Evolutionary conservation across 2,888 invertebrate genomes (phyloP).

Genomic region (Carpatolechia fugitivella): DNA sequence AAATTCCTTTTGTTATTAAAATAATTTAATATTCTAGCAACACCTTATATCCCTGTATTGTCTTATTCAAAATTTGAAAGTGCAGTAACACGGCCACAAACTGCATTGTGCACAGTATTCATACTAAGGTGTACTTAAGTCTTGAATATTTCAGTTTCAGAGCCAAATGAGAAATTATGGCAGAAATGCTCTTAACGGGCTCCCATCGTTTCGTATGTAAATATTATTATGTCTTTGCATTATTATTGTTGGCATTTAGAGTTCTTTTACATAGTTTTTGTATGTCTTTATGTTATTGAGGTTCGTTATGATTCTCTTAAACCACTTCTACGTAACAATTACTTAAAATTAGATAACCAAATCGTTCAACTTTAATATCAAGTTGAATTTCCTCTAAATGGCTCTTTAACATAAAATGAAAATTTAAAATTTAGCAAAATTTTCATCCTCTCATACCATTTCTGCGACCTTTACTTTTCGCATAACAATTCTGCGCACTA

Average conservation of each 20-base stretch:
- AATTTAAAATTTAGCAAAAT: too few relatives aligned
- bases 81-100: slow-evolving; percentile 30
- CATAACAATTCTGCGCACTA: background rate
- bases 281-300: background rate
- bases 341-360: too few relatives aligned
- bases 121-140: slow-evolving; percentile 35
- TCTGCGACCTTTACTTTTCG: background rate
- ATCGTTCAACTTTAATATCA: too few relatives aligned
- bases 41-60: slow-evolving; percentile 18
- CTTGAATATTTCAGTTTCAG: slow-evolving; percentile 32
- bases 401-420: too few relatives aligned
- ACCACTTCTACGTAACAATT: too few relatives aligned
- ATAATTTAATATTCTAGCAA: background rate
- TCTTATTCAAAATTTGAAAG: too few relatives aligned
- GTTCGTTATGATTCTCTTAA: background rate
- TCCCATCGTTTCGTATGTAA: slow-evolving; percentile 7
- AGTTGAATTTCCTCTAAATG: too few relatives aligned
- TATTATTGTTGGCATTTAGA: background rate
- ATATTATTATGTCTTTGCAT: slow-evolving; percentile 7
- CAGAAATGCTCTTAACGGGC: slow-evolving; percentile 7
- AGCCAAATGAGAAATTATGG: slow-evolving; percentile 22
- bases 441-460: background rate
- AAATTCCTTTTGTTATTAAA: too few relatives aligned
- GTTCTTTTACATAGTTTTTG: background rate
- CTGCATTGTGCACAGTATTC: slow-evolving; percentile 49